A percentile compares a stretch with the other conserved stretches of the same genome.
Conservation (phyloP, 2,113 vertebrate genomes). For the Oostethus manadensis region DNA sequence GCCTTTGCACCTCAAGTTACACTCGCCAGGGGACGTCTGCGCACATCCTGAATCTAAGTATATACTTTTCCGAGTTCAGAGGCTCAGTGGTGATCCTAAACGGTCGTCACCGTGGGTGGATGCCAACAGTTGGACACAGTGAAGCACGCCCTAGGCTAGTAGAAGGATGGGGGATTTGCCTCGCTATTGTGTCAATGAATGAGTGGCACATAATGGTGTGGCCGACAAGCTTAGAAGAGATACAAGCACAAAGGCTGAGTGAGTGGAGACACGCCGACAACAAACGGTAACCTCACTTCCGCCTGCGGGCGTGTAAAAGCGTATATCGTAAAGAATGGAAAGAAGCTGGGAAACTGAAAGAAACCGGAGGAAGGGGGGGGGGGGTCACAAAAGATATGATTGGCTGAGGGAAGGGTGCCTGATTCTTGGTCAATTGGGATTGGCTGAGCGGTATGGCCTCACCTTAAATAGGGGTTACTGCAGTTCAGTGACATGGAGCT, state of each 20-base stretch:
- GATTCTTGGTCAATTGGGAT: constrained; percentile 60
- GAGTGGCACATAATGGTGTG: constrained; percentile 44
- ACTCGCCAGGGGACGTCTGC: background rate
- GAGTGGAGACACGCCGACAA: constrained; percentile 19
- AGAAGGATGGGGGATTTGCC: constrained; percentile 34
- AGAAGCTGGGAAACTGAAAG: constrained; percentile 17
- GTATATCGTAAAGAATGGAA: constrained; percentile 48
- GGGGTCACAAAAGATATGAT: constrained; percentile 51
- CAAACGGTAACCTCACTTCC: constrained; percentile 38
- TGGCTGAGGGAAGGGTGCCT: constrained; percentile 65
- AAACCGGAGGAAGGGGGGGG: background rate
- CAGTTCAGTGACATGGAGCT: constrained; percentile 61
- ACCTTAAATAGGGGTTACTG: constrained; percentile 70
- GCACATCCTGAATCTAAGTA: constrained; percentile 8
- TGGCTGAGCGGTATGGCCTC: constrained; percentile 66
- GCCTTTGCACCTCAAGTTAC: constrained; percentile 39
- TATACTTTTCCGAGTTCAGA: constrained; percentile 8
- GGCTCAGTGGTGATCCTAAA: background rate
- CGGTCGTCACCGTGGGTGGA: constrained; percentile 1
- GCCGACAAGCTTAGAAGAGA: constrained; percentile 27
- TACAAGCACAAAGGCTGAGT: constrained; percentile 25
- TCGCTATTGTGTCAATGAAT: constrained; percentile 49
- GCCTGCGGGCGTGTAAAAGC: constrained; percentile 43
- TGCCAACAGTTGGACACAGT: constrained; percentile 23
- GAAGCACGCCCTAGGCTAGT: background rate